A percentile compares a stretch with the other conserved stretches of the same genome.
These are phyloP conservation scores for Noctuana brunneofusca DNA, from an alignment of 2,888 invertebrate species.

Conservation along the genomic window DNA sequence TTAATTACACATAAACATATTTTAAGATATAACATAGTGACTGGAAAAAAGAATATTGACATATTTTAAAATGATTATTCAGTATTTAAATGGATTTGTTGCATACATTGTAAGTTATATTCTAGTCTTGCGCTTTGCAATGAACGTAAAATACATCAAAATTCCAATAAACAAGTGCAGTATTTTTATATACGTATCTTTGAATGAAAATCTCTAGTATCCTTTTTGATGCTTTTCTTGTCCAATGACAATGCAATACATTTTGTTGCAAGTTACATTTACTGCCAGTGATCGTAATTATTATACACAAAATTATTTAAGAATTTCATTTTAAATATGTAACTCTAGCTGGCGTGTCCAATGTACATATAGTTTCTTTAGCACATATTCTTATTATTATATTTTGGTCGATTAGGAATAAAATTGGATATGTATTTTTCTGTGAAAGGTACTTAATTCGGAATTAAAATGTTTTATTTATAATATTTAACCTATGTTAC, in stretches of 20 bases:
- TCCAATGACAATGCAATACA: neutral
- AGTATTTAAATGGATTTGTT: too few relatives aligned
- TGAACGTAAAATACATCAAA: neutral
- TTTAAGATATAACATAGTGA: too few relatives aligned
- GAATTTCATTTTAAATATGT: slow-evolving; percentile 4
- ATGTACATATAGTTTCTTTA: slow-evolving; percentile 13
- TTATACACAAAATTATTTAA: neutral
- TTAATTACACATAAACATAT: too few relatives aligned
- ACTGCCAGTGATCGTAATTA: slow-evolving; percentile 10
- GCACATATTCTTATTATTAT: neutral
- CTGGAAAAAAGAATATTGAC: too few relatives aligned
- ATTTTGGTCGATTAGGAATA: neutral
- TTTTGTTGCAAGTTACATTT: neutral
- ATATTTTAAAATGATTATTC: too few relatives aligned
- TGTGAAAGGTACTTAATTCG: slow-evolving; percentile 23
- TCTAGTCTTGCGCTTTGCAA: neutral
- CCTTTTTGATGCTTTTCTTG: neutral
- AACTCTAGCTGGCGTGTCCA: slow-evolving; percentile 1
- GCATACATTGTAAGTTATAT: neutral
- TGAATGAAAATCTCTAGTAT: neutral
- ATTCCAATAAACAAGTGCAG: neutral
- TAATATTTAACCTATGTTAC: neutral
- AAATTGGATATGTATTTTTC: slow-evolving; percentile 25
- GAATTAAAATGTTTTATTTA: neutral
- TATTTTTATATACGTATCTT: neutral